A percentile compares a stretch with the other conserved stretches of the same genome.
phyloP scores from a whole-genome alignment of 2,113 vertebrate species.

The Nothobranchius furzeri region DNA sequence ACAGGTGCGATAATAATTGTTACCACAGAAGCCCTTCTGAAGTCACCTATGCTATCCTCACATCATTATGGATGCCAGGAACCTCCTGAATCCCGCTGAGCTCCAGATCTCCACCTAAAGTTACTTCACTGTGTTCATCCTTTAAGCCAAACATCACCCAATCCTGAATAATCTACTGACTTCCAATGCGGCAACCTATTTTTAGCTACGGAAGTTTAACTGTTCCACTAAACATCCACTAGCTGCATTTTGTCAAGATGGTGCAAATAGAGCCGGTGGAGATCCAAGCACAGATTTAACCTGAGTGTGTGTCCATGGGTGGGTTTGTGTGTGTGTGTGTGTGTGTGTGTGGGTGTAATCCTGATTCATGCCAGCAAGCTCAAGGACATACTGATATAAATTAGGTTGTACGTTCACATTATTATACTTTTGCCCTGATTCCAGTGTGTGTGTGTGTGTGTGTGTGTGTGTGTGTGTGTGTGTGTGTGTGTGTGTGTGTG shows the following conservation, averaged over 20 bases:
- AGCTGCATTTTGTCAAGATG: neutral
- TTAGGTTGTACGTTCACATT: neutral
- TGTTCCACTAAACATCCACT: slow-evolving; percentile 21
- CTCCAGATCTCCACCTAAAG: slow-evolving; percentile 7
- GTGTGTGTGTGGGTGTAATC: too few species aligned
- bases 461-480: too few species aligned
- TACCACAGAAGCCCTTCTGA: too few species aligned
- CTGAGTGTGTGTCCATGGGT: neutral
- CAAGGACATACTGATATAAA: neutral
- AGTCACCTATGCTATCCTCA: too few species aligned
- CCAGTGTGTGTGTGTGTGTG: too few species aligned
- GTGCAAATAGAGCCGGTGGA: slow-evolving; percentile 32
- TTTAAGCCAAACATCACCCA: slow-evolving; percentile 20
- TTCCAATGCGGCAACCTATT: slow-evolving; percentile 34
- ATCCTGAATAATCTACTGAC: neutral
- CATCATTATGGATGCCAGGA: too few species aligned
- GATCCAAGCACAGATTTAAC: slow-evolving; percentile 16
- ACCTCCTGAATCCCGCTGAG: neutral
- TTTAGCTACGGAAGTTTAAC: slow-evolving; percentile 54
- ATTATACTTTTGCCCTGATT: neutral
- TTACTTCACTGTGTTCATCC: slow-evolving; percentile 26
- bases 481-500: too few species aligned
- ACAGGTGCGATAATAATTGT: too few species aligned
- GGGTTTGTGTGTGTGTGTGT: slow-evolving; percentile 5
- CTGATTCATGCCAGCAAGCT: slow-evolving; percentile 5